phyloP scores from a whole-genome alignment of 2,113 vertebrate genomes.

The Ciconia maguari region DNA sequence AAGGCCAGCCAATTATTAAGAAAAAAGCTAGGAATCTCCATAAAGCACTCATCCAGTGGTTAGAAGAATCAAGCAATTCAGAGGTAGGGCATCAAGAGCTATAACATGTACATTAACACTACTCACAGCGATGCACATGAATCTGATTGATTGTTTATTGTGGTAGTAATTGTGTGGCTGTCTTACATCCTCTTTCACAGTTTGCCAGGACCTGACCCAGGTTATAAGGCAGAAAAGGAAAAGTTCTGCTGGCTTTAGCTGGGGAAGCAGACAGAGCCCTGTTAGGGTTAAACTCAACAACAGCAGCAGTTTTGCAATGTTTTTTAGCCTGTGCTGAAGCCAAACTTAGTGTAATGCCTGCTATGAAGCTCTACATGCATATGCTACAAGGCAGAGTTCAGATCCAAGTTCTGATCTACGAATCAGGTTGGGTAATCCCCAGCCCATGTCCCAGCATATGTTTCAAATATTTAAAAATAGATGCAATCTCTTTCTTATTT shows the following conservation, averaged over 20 bases:
- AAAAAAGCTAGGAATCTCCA: background rate
- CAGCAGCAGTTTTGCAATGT: background rate
- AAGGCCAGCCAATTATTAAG: background rate
- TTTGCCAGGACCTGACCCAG: background rate
- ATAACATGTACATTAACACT: background rate
- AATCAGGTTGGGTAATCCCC: background rate
- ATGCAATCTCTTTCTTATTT: background rate
- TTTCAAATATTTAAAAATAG: background rate
- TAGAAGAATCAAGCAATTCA: background rate
- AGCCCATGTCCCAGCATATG: background rate
- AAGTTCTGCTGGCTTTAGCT: background rate
- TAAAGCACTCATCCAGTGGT: background rate
- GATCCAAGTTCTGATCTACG: background rate
- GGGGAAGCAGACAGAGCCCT: background rate
- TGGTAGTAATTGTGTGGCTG: background rate
- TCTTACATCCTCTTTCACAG: background rate
- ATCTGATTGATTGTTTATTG: background rate
- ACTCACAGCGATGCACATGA: accelerated
- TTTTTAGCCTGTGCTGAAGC: background rate
- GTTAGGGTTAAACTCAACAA: background rate
- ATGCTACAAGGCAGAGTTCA: background rate
- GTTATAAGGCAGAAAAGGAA: background rate
- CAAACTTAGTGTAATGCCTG: background rate
- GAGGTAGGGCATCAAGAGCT: background rate
- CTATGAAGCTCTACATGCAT: background rate